Conservation (phyloP, 1,140 invertebrate species). For the Metaphire vulgaris region DNA sequence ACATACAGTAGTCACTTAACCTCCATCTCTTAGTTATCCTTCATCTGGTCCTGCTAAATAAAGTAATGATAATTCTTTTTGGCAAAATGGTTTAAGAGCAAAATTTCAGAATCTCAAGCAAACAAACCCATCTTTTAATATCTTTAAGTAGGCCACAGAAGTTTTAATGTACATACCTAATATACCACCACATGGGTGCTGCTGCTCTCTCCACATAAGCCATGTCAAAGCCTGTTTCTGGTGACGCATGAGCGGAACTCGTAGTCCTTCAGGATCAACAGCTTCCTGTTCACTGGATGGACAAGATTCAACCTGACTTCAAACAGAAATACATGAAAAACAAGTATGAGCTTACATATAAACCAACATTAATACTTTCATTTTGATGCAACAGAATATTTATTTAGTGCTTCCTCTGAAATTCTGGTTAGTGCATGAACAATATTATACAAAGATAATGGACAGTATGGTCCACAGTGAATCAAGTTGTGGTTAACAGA, state of each 20-base stretch:
- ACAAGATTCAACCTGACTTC: slow-evolving; percentile 43
- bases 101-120: too few species aligned
- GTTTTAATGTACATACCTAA: slow-evolving; percentile 44
- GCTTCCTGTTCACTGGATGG: slow-evolving; percentile 58
- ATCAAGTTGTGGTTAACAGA: neutral
- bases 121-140: neutral
- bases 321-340: slow-evolving; percentile 6
- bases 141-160: too few species aligned
- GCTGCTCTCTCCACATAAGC: slow-evolving; percentile 78
- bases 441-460: neutral
- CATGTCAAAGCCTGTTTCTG: slow-evolving; percentile 79
- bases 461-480: neutral
- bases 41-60: too few species aligned
- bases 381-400: neutral
- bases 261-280: slow-evolving; percentile 60
- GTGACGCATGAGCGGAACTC: slow-evolving; percentile 66
- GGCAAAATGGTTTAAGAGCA: too few species aligned
- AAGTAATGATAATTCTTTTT: too few species aligned
- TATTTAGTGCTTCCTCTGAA: neutral
- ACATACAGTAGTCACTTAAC: too few species aligned
- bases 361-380: neutral
- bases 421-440: neutral
- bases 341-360: neutral
- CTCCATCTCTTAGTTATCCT: too few species aligned
- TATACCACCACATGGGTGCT: slow-evolving; percentile 71